phyloP scores from a whole-genome alignment of 2,797 vertebrate species.

The Halcyon smyrnensis region DNA sequence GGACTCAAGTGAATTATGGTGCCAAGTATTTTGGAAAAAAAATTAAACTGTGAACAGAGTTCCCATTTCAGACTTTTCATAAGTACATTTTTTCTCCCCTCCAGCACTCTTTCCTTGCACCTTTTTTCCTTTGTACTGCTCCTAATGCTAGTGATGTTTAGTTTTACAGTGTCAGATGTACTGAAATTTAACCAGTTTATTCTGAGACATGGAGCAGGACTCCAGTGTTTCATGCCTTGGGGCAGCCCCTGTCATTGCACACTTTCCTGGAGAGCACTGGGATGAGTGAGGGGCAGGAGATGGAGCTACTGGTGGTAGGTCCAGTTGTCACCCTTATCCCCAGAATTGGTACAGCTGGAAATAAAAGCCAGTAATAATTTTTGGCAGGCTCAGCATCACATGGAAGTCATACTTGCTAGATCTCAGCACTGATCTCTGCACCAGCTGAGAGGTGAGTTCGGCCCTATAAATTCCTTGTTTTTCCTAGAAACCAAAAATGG shows the following conservation, averaged over 20 bases:
- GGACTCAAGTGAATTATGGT: neutral
- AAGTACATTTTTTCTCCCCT: neutral
- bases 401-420: neutral
- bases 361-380: neutral
- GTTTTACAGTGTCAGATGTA: neutral
- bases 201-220: neutral
- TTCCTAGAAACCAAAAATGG: neutral
- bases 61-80: neutral
- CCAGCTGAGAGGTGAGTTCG: neutral
- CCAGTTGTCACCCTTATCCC: neutral
- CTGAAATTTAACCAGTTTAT: neutral
- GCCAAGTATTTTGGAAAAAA: neutral
- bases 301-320: neutral
- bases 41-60: neutral
- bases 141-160: neutral
- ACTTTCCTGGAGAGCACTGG: fast-evolving
- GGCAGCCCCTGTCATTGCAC: neutral
- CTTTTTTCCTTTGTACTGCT: neutral
- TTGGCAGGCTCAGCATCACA: neutral
- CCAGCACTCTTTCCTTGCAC: neutral
- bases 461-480: neutral
- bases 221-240: neutral
- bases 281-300: neutral
- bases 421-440: neutral
- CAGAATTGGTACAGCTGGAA: neutral